These are phyloP conservation scores for Cotesia congregata DNA, from an alignment of 2,888 invertebrate genomes.

Conservation along the genomic window DNA sequence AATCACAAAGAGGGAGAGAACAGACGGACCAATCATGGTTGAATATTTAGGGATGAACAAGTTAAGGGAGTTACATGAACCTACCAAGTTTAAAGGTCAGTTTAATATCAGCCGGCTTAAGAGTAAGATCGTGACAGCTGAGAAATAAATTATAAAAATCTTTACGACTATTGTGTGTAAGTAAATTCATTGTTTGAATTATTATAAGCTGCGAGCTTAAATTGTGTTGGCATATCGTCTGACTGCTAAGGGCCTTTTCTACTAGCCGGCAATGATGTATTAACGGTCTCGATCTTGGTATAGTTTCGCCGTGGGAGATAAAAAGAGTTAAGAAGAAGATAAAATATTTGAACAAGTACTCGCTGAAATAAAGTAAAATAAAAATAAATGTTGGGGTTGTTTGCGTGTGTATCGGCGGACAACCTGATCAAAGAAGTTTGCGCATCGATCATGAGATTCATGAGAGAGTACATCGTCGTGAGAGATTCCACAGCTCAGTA, in stretches of 20 bases:
- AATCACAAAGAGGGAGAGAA: neutral
- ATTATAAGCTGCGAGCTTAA: neutral
- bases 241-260: neutral
- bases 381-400: neutral
- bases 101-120: neutral
- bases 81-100: neutral
- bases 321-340: neutral
- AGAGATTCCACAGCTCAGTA: slow-evolving; percentile 27
- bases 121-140: neutral
- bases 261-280: neutral
- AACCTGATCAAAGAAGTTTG: slow-evolving; percentile 8
- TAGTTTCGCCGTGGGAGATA: neutral
- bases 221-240: neutral
- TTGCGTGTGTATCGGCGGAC: slow-evolving; percentile 11
- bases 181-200: neutral
- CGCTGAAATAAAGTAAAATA: neutral
- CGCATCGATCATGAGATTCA: slow-evolving; percentile 39
- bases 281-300: neutral
- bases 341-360: neutral
- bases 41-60: neutral
- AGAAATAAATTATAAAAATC: no score
- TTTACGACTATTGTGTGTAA: no score
- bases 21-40: neutral
- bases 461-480: slow-evolving; percentile 17
- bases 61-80: neutral